Percentiles rank a stretch among this genome's conserved stretches.
Conservation (phyloP, 2,888 invertebrate species). For the Bugula neritina region DNA sequence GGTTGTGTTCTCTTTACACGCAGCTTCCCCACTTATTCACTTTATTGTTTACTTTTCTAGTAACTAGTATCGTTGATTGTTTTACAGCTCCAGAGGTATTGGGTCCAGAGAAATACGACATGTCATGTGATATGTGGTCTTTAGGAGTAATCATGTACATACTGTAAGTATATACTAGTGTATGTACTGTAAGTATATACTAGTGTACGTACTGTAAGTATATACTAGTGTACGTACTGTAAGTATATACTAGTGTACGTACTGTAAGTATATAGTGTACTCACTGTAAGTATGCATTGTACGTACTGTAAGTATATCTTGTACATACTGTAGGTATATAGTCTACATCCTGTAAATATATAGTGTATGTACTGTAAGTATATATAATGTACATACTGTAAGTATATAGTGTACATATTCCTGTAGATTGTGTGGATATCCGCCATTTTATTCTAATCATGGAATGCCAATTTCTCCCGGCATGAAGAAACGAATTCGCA, state of each 20-base stretch:
- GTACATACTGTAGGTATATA: background rate
- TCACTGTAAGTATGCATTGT: background rate
- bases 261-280: background rate
- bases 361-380: background rate
- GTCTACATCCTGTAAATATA: background rate
- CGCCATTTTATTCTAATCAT: slow-evolving; percentile 96
- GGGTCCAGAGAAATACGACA: slow-evolving; percentile 95
- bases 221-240: background rate
- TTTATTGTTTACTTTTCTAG: too few species aligned
- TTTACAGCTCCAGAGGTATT: slow-evolving; percentile 73
- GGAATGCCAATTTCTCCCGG: slow-evolving; percentile 97
- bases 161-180: slow-evolving; percentile 60
- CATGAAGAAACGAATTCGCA: slow-evolving; percentile 92
- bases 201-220: background rate
- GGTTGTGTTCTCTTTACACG: too few species aligned
- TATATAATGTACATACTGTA: background rate
- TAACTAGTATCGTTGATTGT: slow-evolving; percentile 22
- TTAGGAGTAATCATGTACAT: slow-evolving; percentile 99
- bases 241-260: background rate
- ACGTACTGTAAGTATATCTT: background rate
- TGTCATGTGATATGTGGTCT: slow-evolving; percentile 98
- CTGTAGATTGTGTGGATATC: slow-evolving; percentile 81
- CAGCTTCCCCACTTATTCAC: too few species aligned
- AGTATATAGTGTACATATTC: background rate
- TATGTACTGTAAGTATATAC: background rate